Evolutionary conservation across 2,888 invertebrate species (phyloP).

Genomic region (Zonitis immaculata): DNA sequence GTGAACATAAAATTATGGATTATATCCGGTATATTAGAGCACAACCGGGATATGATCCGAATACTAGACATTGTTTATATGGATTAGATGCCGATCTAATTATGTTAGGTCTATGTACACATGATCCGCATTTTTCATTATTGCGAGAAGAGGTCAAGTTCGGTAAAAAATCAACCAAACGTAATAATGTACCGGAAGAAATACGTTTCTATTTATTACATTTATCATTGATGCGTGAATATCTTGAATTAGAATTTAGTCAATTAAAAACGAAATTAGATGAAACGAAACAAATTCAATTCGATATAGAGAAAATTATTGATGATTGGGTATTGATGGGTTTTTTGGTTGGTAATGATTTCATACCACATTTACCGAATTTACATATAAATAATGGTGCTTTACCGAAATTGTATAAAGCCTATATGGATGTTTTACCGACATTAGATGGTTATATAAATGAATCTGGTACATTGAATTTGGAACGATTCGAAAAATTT

Average conservation of each 20-base stretch:
- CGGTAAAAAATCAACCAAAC: slow-evolving; percentile 61
- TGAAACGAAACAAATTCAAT: slow-evolving; percentile 60
- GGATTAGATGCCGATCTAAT: slow-evolving; percentile 97
- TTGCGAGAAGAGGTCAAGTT: slow-evolving; percentile 89
- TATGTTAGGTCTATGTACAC: slow-evolving; percentile 92
- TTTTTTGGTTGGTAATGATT: slow-evolving; percentile 96
- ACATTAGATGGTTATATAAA: slow-evolving; percentile 90
- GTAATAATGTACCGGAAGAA: slow-evolving; percentile 73
- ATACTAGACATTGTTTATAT: slow-evolving; percentile 94
- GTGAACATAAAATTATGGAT: slow-evolving; percentile 99
- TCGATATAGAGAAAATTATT: slow-evolving; percentile 84
- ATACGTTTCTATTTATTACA: slow-evolving; percentile 92
- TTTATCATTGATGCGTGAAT: slow-evolving; percentile 86
- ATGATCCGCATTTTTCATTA: slow-evolving; percentile 93
- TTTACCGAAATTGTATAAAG: slow-evolving; percentile 77
- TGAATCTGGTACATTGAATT: slow-evolving; percentile 78
- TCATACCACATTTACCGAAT: slow-evolving; percentile 93
- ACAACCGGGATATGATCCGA: slow-evolving; percentile 78
- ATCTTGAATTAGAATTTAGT: slow-evolving; percentile 86
- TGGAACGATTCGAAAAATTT: slow-evolving; percentile 80
- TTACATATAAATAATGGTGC: slow-evolving; percentile 91
- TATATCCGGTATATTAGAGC: slow-evolving; percentile 87
- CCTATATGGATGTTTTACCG: slow-evolving; percentile 83
- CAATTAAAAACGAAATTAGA: slow-evolving; percentile 60
- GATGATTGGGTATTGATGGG: slow-evolving; percentile 98